A percentile compares a stretch with the other conserved stretches of the same genome.
These are phyloP conservation scores for Helicoverpa armigera DNA, from an alignment of 1,140 invertebrate genomes.

Conservation along the genomic window DNA sequence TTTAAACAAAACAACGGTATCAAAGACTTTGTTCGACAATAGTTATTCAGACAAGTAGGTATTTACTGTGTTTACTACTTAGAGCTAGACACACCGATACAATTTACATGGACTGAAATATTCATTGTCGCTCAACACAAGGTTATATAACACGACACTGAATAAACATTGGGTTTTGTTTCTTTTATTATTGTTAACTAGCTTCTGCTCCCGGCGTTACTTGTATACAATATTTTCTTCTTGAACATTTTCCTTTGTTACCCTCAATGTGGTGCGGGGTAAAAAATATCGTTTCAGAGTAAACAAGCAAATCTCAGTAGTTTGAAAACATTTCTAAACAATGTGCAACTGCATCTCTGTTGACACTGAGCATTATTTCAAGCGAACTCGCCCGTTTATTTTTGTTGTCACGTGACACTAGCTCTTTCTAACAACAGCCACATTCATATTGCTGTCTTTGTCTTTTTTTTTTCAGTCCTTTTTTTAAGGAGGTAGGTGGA, in stretches of 20 bases:
- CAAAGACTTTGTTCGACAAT: not conserved
- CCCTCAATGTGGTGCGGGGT: no score
- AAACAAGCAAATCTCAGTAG: not conserved
- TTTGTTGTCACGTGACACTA: constrained; percentile 20
- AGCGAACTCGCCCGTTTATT: constrained; percentile 2
- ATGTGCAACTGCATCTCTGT: not conserved
- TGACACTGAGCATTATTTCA: constrained; percentile 9
- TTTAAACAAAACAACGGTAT: not conserved
- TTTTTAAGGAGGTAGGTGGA: constrained; percentile 7
- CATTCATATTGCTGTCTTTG: not conserved
- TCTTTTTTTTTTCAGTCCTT: constrained; percentile 9
- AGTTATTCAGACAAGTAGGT: not conserved
- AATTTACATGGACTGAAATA: constrained; percentile 2
- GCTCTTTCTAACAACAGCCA: not conserved
- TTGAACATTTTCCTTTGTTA: no score
- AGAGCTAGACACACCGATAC: not conserved
- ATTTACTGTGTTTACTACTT: not conserved
- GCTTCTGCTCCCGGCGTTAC: not conserved
- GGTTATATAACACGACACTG: not conserved
- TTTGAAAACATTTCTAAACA: not conserved
- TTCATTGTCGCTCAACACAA: not conserved
- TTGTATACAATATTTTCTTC: no score
- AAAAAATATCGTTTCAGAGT: no score
- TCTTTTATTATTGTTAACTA: not conserved
- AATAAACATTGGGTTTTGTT: constrained; percentile 19